Evolutionary conservation across 2,888 invertebrate genomes (phyloP).

Genomic region (Hetaerina titia): DNA sequence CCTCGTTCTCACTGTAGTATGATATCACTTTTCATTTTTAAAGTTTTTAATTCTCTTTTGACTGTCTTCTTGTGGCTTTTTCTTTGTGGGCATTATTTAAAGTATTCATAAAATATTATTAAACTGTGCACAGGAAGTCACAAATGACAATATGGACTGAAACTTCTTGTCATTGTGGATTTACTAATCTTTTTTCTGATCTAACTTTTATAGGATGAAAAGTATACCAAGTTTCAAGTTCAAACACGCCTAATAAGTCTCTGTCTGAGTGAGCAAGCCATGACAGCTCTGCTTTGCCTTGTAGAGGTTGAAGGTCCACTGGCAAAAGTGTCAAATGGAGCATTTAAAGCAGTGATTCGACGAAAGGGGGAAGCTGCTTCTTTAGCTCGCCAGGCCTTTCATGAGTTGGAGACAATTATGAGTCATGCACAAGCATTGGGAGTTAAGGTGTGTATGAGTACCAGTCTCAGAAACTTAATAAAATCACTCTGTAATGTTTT

Average conservation of each 20-base stretch:
- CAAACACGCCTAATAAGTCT: conserved; percentile 84
- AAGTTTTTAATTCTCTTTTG: too few relatives aligned
- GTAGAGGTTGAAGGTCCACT: conserved; percentile 84
- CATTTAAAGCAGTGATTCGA: conserved; percentile 84
- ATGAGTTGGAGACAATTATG: conserved; percentile 87
- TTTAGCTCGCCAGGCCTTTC: conserved; percentile 84
- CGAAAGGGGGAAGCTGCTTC: conserved; percentile 83
- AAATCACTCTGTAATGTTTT: too few relatives aligned
- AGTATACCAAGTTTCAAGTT: conserved; percentile 84
- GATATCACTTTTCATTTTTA: too few relatives aligned
- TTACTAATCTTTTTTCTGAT: not conserved
- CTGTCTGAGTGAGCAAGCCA: conserved; percentile 84
- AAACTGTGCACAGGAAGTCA: too few relatives aligned
- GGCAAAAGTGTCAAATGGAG: conserved; percentile 80
- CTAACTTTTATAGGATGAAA: conserved; percentile 79
- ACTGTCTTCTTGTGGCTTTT: too few relatives aligned
- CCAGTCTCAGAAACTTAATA: too few relatives aligned
- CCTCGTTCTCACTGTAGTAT: too few relatives aligned
- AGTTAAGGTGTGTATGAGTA: conserved; percentile 81
- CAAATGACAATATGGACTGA: not conserved
- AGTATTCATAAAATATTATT: too few relatives aligned
- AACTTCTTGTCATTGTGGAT: conserved; percentile 23
- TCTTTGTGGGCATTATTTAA: too few relatives aligned
- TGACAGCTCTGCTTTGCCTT: conserved; percentile 82
- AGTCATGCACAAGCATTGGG: conserved; percentile 86